These are phyloP conservation scores for Pygocentrus nattereri DNA, from an alignment of 2,797 vertebrate species.

Conservation along the genomic window DNA sequence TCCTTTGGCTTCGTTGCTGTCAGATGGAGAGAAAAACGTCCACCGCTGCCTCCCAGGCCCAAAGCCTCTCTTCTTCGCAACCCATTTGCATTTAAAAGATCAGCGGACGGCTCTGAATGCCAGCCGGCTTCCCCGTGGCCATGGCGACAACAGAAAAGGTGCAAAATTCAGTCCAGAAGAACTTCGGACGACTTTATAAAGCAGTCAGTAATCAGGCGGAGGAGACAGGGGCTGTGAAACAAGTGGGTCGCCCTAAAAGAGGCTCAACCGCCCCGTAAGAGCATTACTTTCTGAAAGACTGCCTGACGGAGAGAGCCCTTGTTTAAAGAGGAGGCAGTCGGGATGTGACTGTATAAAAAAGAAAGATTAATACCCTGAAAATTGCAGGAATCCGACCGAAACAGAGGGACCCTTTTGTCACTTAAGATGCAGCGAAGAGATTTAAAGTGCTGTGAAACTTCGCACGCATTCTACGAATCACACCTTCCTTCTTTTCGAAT, in stretches of 20 bases:
- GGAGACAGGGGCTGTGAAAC: constrained; percentile 88
- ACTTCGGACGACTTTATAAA: constrained; percentile 99
- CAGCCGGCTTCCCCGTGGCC: constrained; percentile 88
- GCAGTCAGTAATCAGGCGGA: constrained; percentile 98
- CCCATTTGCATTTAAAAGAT: constrained; percentile 96
- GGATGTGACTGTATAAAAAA: constrained; percentile 63
- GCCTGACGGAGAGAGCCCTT: constrained; percentile 70
- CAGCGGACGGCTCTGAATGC: constrained; percentile 83
- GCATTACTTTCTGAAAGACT: constrained; percentile 81
- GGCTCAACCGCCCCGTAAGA: constrained; percentile 89
- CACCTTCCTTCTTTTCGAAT: not conserved
- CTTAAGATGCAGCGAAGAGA: constrained; percentile 28
- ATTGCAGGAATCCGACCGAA: constrained; percentile 74
- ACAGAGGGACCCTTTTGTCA: constrained; percentile 43
- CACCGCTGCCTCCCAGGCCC: constrained; percentile 17
- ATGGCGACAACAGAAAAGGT: constrained; percentile 97
- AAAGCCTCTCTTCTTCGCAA: constrained; percentile 64
- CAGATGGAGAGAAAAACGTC: constrained; percentile 85
- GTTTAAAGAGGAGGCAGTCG: constrained; percentile 70
- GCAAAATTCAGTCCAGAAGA: constrained; percentile 96
- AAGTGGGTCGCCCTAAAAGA: constrained; percentile 82
- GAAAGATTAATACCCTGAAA: constrained; percentile 76
- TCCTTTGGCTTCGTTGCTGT: constrained; percentile 87
- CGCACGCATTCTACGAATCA: not conserved
- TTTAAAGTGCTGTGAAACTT: constrained; percentile 14